Base-by-base conservation (phyloP, 2,113 vertebrate genomes). In the Heteronetta atricapilla region DNA sequence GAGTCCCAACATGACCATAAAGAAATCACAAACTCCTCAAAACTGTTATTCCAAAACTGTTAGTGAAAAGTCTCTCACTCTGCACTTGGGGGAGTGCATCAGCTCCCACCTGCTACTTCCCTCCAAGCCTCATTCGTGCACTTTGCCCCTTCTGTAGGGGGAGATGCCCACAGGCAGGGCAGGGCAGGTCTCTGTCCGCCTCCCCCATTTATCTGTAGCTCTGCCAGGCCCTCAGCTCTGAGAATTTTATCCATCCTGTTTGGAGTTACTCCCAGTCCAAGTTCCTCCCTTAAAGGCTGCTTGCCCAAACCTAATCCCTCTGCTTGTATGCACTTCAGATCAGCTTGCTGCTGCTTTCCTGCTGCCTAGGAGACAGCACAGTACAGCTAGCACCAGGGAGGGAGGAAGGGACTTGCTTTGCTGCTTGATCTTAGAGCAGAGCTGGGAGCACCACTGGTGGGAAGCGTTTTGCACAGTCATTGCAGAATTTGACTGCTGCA, bases 1-100 rank as follows among this genome's bases (percentile, higher is more conserved):
- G 33, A 0, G 0, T 48, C 68, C 28, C 55, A 70, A 0, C 0
- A 0, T 21, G 52, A 66, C 44, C 23, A 40, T 5, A 3, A 60
- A 69, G n/a, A 64, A 77, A 44, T 31, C 21, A 11, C 38, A 6
- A 56, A 36, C 18, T 26, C 42, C 63, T 90, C 22, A 23, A 3
- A 69, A 46, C 33, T 69, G 0, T 25, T 82, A 0, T 22, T 87
- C 48, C 58, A 50, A 42, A 8, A 8, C 38, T 14, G 19, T 63
- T 34, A 33, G 25, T 58, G 78, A 79, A 55, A 79, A 55, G 34
- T 56, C 40, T n/a, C 6, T 29, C 16, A 38, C n/a, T 48, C 58
- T 79, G 73, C 42, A 34, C 8, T 9, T 3, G 25, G n/a, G 25
- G 16, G 14, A 13, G 4, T 52, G 33, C 63, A 64, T 60, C 62